phyloP scores from a whole-genome alignment of 2,113 vertebrate species.

The Salminus brasiliensis region DNA sequence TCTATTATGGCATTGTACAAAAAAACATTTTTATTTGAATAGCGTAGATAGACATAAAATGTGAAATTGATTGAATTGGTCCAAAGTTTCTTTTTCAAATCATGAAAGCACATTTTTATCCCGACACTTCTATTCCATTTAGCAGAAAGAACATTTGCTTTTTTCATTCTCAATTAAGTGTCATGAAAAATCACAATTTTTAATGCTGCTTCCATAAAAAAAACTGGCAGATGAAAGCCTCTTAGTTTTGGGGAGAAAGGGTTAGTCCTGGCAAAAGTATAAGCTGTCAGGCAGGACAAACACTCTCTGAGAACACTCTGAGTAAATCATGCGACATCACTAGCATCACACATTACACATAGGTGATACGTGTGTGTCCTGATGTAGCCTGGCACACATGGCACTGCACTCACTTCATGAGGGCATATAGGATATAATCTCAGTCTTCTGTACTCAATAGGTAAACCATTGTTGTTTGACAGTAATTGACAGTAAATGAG shows the following conservation, averaged over 20 bases:
- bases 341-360: neutral
- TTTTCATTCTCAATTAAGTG: neutral
- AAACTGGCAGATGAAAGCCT: constrained; percentile 36
- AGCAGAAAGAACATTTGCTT: neutral
- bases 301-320: neutral
- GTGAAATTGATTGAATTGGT: too few relatives aligned
- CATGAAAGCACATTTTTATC: too few relatives aligned
- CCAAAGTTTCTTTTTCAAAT: too few relatives aligned
- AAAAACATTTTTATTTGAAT: too few relatives aligned
- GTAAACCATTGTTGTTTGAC: neutral
- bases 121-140: neutral
- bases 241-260: constrained; percentile 6
- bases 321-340: neutral
- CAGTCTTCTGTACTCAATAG: neutral
- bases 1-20: too few relatives aligned
- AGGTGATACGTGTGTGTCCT: neutral
- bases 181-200: constrained; percentile 1
- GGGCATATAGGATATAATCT: neutral
- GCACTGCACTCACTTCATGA: neutral
- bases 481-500: neutral
- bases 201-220: constrained; percentile 25
- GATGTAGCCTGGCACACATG: neutral
- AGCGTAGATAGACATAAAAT: too few relatives aligned
- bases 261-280: constrained; percentile 7
- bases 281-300: constrained; percentile 8